Percentiles rank a stretch among this genome's conserved stretches.
Conservation (phyloP, 1,140 invertebrate genomes). For the Drosophila kanapiae region DNA sequence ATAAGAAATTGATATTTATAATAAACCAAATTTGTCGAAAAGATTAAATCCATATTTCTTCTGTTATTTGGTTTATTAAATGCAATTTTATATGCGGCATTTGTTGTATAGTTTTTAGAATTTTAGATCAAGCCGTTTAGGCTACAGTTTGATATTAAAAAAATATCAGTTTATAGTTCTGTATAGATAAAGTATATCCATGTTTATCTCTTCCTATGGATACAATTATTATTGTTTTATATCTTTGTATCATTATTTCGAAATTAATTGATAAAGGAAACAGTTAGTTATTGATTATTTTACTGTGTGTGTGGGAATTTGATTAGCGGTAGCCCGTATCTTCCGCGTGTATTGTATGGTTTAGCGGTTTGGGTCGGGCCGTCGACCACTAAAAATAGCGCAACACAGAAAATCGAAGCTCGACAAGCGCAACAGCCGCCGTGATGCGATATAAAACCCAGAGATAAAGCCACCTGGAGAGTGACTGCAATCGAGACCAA, state of each 20-base stretch:
- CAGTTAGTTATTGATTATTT: neutral
- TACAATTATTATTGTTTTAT: too few species aligned
- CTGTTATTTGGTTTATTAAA: neutral
- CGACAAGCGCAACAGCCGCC: constrained; percentile 35
- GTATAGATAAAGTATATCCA: too few species aligned
- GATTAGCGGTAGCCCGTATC: constrained; percentile 38
- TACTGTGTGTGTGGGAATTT: constrained; percentile 3
- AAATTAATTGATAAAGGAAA: constrained; percentile 2
- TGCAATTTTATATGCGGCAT: too few species aligned
- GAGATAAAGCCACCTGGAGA: constrained; percentile 38
- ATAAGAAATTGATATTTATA: too few species aligned
- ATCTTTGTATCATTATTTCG: neutral
- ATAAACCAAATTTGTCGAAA: too few species aligned
- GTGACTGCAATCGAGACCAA: constrained; percentile 26
- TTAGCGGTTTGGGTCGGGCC: constrained; percentile 28
- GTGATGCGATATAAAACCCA: constrained; percentile 38
- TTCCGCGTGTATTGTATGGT: constrained; percentile 47
- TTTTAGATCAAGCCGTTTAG: too few species aligned
- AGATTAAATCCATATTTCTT: too few species aligned
- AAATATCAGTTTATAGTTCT: too few species aligned
- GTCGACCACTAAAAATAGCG: constrained; percentile 40
- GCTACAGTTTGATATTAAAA: too few species aligned
- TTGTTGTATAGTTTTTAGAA: too few species aligned
- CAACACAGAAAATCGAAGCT: constrained; percentile 41
- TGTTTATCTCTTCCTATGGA: too few species aligned